Conservation (phyloP, 2,888 invertebrate species). For the Ichneumon xanthorius region DNA sequence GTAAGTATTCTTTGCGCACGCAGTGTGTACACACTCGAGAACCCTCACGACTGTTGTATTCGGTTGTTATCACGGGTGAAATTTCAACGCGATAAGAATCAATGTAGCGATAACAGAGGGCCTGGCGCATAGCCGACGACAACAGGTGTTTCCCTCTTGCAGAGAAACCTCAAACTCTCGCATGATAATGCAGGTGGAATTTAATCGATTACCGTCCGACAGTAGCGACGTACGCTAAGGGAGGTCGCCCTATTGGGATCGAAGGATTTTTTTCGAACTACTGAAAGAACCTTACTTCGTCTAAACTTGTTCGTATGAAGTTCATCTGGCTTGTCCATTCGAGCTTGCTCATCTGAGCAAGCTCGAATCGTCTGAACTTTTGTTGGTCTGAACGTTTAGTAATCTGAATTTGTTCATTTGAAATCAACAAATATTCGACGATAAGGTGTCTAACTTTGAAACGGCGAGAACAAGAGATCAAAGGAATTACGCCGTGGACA, state of each 20-base stretch:
- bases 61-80: constrained; percentile 23
- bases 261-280: not conserved
- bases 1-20: not conserved
- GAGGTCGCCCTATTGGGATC: not conserved
- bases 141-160: constrained; percentile 15
- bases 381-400: too few species aligned
- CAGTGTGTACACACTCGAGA: constrained; percentile 16
- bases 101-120: constrained; percentile 31
- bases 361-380: too few species aligned
- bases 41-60: not conserved
- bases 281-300: not conserved
- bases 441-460: too few species aligned
- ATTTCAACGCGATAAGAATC: constrained; percentile 15
- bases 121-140: not conserved
- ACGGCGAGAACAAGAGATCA: too few species aligned
- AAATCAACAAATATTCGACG: too few species aligned
- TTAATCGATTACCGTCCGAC: not conserved
- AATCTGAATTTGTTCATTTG: too few species aligned
- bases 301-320: too few species aligned
- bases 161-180: not conserved
- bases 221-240: not conserved
- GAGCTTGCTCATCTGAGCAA: too few species aligned
- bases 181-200: constrained; percentile 13
- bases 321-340: too few species aligned
- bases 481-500: too few species aligned